Percentiles rank a stretch among this genome's conserved stretches.
Evolutionary conservation across 2,888 invertebrate species (phyloP).

Genomic region (Gortyna flavago): DNA sequence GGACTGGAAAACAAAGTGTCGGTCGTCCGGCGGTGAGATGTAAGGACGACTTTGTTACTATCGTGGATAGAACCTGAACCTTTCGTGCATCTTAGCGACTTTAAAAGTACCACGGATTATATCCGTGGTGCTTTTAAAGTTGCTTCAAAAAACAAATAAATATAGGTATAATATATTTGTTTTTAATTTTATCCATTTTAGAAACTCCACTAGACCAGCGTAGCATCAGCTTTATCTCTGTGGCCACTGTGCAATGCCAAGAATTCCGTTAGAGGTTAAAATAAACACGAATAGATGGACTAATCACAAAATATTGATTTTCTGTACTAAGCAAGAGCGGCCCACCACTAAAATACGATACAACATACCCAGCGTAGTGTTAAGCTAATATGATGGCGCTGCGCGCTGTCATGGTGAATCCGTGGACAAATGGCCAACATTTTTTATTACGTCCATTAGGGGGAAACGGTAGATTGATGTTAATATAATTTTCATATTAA

Average conservation of each 20-base stretch:
- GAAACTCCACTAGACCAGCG: background rate
- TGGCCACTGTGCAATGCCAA: background rate
- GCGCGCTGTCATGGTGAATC: slow-evolving; percentile 63
- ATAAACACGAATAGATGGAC: background rate
- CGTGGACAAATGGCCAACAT: slow-evolving; percentile 62
- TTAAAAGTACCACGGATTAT: background rate
- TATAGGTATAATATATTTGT: too few species aligned
- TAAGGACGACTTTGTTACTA: background rate
- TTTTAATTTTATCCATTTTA: background rate
- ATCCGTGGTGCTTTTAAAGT: too few species aligned
- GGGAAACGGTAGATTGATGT: slow-evolving; percentile 39
- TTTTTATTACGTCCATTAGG: slow-evolving; percentile 55
- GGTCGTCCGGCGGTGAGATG: background rate
- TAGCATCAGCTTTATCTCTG: background rate
- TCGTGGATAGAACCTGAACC: background rate
- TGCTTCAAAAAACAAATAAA: too few species aligned
- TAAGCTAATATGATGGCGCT: slow-evolving; percentile 65
- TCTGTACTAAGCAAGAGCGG: background rate
- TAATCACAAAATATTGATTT: background rate
- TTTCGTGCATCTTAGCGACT: background rate
- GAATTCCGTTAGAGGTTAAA: background rate
- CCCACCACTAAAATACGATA: slow-evolving; percentile 45
- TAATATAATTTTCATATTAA: slow-evolving; percentile 46
- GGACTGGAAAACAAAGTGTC: background rate
- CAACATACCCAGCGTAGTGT: slow-evolving; percentile 55